Conservation (phyloP, 2,113 vertebrate genomes). For the Cinclus cinclus region DNA sequence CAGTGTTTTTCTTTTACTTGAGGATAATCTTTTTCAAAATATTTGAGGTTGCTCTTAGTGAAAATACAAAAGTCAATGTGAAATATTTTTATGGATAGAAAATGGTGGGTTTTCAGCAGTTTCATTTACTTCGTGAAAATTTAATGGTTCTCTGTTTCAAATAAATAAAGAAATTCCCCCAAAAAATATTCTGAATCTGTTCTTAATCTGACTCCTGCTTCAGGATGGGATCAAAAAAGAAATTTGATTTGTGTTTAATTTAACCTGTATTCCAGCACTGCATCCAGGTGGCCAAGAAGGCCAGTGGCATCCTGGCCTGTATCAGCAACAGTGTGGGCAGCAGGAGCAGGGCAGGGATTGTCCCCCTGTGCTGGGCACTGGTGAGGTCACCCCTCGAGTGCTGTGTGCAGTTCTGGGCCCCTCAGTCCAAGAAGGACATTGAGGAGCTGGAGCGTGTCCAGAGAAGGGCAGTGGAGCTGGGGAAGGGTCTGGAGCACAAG, state of each 20-base stretch:
- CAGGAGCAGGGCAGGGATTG: not conserved
- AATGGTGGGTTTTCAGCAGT: not conserved
- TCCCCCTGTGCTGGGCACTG: rapidly evolving
- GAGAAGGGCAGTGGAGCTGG: not conserved
- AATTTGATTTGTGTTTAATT: not conserved
- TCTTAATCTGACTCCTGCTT: not conserved
- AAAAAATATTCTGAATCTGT: not conserved
- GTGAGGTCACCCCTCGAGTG: rapidly evolving
- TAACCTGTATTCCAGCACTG: not conserved
- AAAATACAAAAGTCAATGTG: not conserved
- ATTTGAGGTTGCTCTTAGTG: not conserved
- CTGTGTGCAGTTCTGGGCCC: not conserved
- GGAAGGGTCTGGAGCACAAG: not conserved
- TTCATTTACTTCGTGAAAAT: not conserved
- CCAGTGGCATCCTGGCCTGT: not conserved
- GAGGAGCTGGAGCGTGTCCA: rapidly evolving
- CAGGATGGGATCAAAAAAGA: not conserved
- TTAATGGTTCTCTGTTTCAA: not conserved
- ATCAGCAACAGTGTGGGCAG: not conserved
- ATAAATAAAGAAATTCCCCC: not conserved
- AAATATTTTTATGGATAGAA: not conserved
- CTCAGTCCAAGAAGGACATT: rapidly evolving
- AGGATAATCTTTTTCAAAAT: not conserved
- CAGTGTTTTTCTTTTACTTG: not conserved
- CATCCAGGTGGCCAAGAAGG: not conserved